Evolutionary conservation across 2,888 invertebrate genomes (phyloP), one percentile per base, ranked within the genome.

Genomic region (Hyposoter dolosus): DNA sequence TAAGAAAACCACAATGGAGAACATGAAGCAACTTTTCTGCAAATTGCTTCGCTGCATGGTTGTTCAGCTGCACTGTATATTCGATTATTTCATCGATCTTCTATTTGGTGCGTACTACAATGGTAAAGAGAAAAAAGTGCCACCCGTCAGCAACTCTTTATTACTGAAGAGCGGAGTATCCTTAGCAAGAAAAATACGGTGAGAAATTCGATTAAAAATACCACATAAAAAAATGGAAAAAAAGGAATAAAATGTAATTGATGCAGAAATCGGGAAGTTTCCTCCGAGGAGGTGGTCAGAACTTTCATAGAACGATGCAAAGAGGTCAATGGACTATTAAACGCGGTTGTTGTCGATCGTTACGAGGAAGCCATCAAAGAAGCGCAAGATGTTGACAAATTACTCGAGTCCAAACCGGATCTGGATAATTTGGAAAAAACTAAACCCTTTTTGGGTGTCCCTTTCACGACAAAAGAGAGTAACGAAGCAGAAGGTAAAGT

Each of bases 401-500:
- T 96, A 78, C 95, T 99, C 35, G 95, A 95, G 43, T 78, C 82
- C 23, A 96, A 96, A 0, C 92, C 94, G 60, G 94, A 96, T 76
- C 93, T 95, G 0, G 96, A 96, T 40, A 95, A 95, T 17, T 96
- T 97, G 89, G 96, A 97, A 86, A 94, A 95, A 74, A 94, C 95
- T 23, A 97, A 96, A 94, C 98, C 98, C 4, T 97, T 98, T 91
- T 95, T 99, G 78, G 98, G 99, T 9, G 97, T 99, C 7, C 99
- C 99, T 0, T 98, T 99, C 93, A 98, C 98, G 7, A 96, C 97
- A 0, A 99, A 99, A 94, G 99, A 99, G 93, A 97, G 97, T 79
- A 97, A 98, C 83, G 96, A 96, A 9, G 97, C 97, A 0, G 95
- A 96, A 91, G 98, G 98, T 92, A 95, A 71, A 63, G 17, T 50